Conservation (phyloP, 2,113 vertebrate genomes). For the Larimichthys polyactis region DNA sequence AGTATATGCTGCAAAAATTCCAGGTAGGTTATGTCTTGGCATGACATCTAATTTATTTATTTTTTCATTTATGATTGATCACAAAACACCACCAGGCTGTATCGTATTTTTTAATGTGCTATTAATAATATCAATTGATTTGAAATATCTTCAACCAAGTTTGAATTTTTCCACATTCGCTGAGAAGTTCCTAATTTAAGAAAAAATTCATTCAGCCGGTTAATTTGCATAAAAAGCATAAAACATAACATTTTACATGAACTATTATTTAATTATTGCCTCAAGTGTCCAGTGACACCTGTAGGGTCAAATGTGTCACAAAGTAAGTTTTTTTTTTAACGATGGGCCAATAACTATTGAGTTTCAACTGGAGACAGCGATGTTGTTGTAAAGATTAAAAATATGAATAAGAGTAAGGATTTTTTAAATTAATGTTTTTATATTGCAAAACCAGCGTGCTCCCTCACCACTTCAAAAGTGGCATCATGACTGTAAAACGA, state of each 20-base stretch:
- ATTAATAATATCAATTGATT: neutral
- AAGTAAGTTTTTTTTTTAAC: slow-evolving; percentile 28
- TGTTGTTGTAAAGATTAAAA: neutral
- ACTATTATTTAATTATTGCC: no score
- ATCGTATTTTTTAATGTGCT: neutral
- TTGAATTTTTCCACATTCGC: neutral
- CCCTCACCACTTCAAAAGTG: neutral
- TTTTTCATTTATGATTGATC: neutral
- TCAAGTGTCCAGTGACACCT: slow-evolving; percentile 50
- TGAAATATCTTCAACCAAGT: no score
- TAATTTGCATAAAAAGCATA: slow-evolving; percentile 1
- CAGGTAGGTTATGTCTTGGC: neutral
- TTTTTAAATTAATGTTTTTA: neutral
- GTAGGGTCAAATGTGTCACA: slow-evolving; percentile 40
- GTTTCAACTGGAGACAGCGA: neutral
- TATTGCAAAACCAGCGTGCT: neutral
- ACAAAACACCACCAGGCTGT: neutral
- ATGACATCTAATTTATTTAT: neutral
- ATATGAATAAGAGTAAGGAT: neutral
- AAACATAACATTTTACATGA: no score
- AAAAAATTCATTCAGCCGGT: neutral
- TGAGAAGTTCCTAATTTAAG: neutral
- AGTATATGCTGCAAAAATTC: neutral
- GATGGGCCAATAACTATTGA: neutral
- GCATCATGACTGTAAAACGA: neutral